A percentile compares a stretch with the other conserved stretches of the same genome.
phyloP scores from a whole-genome alignment of 2,888 invertebrate species.

The Serripes groenlandicus region DNA sequence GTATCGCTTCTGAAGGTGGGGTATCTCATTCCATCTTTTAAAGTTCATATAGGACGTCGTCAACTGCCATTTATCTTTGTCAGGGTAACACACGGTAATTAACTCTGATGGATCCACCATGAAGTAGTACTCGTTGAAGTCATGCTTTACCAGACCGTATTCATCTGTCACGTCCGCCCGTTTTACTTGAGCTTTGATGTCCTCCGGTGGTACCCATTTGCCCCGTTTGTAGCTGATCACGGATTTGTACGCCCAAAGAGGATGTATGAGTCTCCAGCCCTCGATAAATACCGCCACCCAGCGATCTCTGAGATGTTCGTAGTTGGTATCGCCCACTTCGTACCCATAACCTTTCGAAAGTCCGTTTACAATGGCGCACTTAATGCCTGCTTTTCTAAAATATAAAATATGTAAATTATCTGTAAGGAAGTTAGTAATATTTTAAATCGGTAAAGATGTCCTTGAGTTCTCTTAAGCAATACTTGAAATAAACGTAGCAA shows the following conservation, averaged over 20 bases:
- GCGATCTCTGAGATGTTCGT: slow-evolving; percentile 54
- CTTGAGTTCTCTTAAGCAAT: too few relatives aligned
- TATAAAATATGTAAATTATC: too few relatives aligned
- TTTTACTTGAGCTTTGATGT: slow-evolving; percentile 5
- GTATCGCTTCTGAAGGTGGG: slow-evolving; percentile 62
- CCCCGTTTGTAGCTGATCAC: slow-evolving; percentile 63
- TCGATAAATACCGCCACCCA: slow-evolving; percentile 71
- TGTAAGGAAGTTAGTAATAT: too few relatives aligned
- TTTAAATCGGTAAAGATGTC: too few relatives aligned
- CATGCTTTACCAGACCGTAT: slow-evolving; percentile 28
- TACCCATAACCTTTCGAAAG: slow-evolving; percentile 69
- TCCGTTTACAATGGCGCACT: slow-evolving; percentile 68
- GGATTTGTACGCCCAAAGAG: slow-evolving; percentile 66
- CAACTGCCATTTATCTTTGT: slow-evolving; percentile 68
- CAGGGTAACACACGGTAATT: slow-evolving; percentile 64
- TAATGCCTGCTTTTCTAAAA: slow-evolving; percentile 67
- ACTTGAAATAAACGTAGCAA: too few relatives aligned
- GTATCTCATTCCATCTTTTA: slow-evolving; percentile 57
- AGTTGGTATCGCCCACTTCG: slow-evolving; percentile 64
- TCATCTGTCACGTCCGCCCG: slow-evolving; percentile 25
- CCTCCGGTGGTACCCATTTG: slow-evolving; percentile 49
- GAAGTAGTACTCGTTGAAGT: slow-evolving; percentile 71
- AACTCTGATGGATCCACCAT: slow-evolving; percentile 64
- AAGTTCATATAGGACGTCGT: slow-evolving; percentile 36
- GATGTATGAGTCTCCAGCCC: slow-evolving; percentile 69